phyloP scores from a whole-genome alignment of 2,797 vertebrate genomes.

The Premnoplex brunnescens region DNA sequence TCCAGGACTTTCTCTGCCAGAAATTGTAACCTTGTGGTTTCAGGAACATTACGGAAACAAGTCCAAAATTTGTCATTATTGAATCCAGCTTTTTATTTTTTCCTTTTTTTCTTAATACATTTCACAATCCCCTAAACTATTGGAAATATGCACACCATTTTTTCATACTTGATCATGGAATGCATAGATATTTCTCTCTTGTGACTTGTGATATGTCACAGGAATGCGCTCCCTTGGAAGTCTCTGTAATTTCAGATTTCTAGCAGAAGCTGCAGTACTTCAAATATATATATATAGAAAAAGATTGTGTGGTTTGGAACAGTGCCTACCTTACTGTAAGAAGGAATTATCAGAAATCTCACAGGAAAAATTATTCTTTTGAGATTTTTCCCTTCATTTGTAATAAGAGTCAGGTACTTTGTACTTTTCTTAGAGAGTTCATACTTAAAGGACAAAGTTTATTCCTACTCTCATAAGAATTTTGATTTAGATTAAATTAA shows the following conservation, averaged over 20 bases:
- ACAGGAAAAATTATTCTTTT: not conserved
- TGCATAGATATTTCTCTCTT: conserved; percentile 4
- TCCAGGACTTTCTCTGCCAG: not conserved
- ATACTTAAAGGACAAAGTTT: not conserved
- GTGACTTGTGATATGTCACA: conserved; percentile 19
- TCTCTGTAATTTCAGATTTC: conserved; percentile 15
- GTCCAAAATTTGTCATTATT: not conserved
- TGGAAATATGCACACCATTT: not conserved
- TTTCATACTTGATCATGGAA: not conserved
- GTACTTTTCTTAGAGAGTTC: not conserved
- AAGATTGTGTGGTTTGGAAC: not conserved
- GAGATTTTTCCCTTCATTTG: not conserved
- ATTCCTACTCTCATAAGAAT: not conserved
- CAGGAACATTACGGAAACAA: not conserved
- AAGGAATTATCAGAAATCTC: conserved; percentile 17
- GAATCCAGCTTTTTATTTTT: not conserved
- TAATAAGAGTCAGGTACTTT: not conserved
- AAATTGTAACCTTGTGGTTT: conserved; percentile 19
- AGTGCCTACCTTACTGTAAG: not conserved
- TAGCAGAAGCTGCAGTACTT: conserved; percentile 25
- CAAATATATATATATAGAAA: not conserved
- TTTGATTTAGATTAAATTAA: not conserved
- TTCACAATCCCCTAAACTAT: not conserved
- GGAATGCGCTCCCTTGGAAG: conserved; percentile 8
- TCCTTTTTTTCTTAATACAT: not conserved